phyloP scores from a whole-genome alignment of 2,888 invertebrate species.

The Lacanobia wlatinum region DNA sequence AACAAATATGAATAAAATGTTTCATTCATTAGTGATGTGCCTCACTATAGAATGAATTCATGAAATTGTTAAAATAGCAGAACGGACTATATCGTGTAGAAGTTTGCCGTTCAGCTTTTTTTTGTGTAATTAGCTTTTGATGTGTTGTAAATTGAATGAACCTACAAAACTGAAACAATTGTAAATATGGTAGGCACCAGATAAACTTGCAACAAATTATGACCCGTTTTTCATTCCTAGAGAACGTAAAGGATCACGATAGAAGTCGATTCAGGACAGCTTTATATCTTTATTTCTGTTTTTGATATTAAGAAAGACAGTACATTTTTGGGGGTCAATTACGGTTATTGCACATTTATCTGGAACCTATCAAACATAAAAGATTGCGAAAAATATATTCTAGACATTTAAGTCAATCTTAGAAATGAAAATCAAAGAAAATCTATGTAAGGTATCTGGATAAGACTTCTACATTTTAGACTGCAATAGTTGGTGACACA shows the following conservation, averaged over 20 bases:
- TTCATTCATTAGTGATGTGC: constrained; percentile 51
- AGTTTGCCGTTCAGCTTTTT: constrained; percentile 9
- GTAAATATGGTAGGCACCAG: not conserved
- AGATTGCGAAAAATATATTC: constrained; percentile 5
- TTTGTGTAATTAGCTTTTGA: not conserved
- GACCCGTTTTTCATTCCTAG: no score
- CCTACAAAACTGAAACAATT: not conserved
- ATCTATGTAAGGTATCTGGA: not conserved
- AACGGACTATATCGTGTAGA: not conserved
- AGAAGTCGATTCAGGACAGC: no score
- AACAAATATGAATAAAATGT: constrained; percentile 56
- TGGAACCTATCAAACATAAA: not conserved
- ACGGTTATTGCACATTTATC: no score
- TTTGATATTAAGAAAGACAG: no score
- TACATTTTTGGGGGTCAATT: no score
- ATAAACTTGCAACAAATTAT: no score
- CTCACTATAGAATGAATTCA: constrained; percentile 16
- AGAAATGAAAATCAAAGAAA: constrained; percentile 22
- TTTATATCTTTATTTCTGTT: no score
- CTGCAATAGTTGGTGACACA: constrained; percentile 5
- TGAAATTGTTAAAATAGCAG: constrained; percentile 26
- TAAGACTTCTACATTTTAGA: not conserved
- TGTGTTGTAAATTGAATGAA: not conserved
- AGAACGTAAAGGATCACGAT: no score
- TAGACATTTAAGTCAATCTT: constrained; percentile 1